Conservation (phyloP, 2,797 vertebrate species). For the Podarcis lilfordi region DNA sequence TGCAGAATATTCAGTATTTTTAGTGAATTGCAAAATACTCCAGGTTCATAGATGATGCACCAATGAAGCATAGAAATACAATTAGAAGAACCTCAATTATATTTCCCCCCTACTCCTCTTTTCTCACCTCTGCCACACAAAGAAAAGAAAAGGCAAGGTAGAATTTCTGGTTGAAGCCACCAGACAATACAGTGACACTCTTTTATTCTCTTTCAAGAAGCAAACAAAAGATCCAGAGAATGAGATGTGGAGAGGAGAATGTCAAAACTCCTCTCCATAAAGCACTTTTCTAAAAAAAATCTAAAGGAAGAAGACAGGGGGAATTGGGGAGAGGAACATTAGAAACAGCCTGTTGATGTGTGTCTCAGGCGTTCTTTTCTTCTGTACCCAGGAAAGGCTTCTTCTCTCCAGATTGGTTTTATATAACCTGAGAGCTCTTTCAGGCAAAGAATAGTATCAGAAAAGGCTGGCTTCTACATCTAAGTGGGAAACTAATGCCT, state of each 20-base stretch:
- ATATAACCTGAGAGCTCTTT: background rate
- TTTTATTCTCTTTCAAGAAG: conserved; percentile 20
- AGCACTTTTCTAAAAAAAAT: background rate
- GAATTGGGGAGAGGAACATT: background rate
- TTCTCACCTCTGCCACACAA: background rate
- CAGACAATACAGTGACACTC: background rate
- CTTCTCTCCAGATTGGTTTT: conserved; percentile 17
- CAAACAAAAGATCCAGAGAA: conserved; percentile 7
- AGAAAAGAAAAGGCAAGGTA: background rate
- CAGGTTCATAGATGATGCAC: background rate
- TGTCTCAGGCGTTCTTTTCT: conserved; percentile 22
- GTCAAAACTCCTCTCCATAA: conserved; percentile 27
- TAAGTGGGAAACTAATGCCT: background rate
- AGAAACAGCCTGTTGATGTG: conserved; percentile 4
- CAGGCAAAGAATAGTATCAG: conserved; percentile 9
- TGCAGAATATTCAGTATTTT: background rate
- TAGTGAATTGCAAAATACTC: background rate
- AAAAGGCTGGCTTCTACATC: background rate
- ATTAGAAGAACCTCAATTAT: background rate
- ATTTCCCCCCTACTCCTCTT: background rate
- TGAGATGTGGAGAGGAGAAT: conserved; percentile 15
- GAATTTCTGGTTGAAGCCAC: background rate
- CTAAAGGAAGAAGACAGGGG: conserved; percentile 9
- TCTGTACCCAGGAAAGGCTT: background rate
- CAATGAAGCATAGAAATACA: background rate